Conservation (phyloP, 2,888 invertebrate genomes). For the Tetranychus truncatus region DNA sequence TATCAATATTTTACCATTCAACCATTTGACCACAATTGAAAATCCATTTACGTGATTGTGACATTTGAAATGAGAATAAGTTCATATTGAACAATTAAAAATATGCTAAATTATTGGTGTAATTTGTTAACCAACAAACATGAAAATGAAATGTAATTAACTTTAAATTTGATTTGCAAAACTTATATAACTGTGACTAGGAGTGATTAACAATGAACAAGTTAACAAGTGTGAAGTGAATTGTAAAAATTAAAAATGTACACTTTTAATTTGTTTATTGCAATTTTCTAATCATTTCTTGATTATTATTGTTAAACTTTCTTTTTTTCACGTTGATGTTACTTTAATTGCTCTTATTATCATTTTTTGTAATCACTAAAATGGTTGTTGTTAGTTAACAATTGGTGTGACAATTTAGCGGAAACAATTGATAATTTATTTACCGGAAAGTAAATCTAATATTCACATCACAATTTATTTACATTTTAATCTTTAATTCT, state of each 20-base stretch:
- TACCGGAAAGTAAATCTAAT: not conserved
- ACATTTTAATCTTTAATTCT: too few species aligned
- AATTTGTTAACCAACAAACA: not conserved
- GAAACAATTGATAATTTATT: not conserved
- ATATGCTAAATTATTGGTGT: too few species aligned
- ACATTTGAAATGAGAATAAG: too few species aligned
- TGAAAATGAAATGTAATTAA: not conserved
- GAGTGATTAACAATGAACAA: not conserved
- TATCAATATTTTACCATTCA: too few species aligned
- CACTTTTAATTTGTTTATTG: too few species aligned
- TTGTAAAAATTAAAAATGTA: too few species aligned
- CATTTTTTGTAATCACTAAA: not conserved
- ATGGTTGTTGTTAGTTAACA: not conserved
- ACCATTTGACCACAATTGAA: too few species aligned
- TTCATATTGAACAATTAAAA: too few species aligned
- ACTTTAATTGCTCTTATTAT: not conserved
- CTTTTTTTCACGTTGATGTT: not conserved
- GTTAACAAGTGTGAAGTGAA: too few species aligned
- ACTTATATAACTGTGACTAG: not conserved
- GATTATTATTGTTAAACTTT: not conserved
- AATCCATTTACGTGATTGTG: too few species aligned
- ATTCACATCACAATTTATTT: too few species aligned
- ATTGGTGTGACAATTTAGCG: not conserved
- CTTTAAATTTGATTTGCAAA: not conserved
- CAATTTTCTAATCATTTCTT: not conserved